Conservation (phyloP, 2,797 vertebrate genomes). For the Spinibarbus caldwelli region DNA sequence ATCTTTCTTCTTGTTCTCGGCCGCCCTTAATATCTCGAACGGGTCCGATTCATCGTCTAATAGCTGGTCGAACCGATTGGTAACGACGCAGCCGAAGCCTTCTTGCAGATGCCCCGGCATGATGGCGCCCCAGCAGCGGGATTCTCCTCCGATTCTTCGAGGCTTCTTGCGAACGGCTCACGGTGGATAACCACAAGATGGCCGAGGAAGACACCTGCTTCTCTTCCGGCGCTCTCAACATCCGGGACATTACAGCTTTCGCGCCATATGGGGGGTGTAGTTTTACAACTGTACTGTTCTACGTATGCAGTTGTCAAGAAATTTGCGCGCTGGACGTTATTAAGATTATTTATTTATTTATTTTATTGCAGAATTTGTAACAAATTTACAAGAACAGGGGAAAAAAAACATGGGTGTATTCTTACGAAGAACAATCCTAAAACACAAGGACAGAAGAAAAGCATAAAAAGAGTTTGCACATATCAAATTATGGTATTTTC, state of each 20-base stretch:
- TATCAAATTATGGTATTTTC: too few relatives aligned
- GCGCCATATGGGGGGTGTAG: slow-evolving; percentile 71
- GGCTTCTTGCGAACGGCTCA: slow-evolving; percentile 87
- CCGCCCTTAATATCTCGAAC: slow-evolving; percentile 95
- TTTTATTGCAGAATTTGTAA: too few relatives aligned
- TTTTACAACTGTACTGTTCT: too few relatives aligned
- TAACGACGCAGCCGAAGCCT: slow-evolving; percentile 98
- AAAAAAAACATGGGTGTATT: too few relatives aligned
- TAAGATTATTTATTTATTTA: too few relatives aligned
- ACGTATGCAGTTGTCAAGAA: too few relatives aligned
- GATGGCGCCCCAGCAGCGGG: slow-evolving; percentile 94
- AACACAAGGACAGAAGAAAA: too few relatives aligned
- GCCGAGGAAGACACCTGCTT: slow-evolving; percentile 91
- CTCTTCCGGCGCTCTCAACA: slow-evolving; percentile 94
- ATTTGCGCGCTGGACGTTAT: too few relatives aligned
- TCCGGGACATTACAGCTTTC: slow-evolving; percentile 83
- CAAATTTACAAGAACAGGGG: too few relatives aligned
- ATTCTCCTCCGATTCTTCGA: slow-evolving; percentile 95
- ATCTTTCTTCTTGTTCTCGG: slow-evolving; percentile 97
- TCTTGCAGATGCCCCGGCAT: slow-evolving; percentile 99
- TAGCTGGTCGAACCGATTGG: slow-evolving; percentile 98
- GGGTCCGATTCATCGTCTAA: slow-evolving; percentile 97
- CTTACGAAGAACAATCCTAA: too few relatives aligned
- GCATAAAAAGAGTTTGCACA: too few relatives aligned
- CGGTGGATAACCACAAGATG: slow-evolving; percentile 92